phyloP scores from a whole-genome alignment of 2,888 invertebrate genomes.

The Cactoblastis cactorum region DNA sequence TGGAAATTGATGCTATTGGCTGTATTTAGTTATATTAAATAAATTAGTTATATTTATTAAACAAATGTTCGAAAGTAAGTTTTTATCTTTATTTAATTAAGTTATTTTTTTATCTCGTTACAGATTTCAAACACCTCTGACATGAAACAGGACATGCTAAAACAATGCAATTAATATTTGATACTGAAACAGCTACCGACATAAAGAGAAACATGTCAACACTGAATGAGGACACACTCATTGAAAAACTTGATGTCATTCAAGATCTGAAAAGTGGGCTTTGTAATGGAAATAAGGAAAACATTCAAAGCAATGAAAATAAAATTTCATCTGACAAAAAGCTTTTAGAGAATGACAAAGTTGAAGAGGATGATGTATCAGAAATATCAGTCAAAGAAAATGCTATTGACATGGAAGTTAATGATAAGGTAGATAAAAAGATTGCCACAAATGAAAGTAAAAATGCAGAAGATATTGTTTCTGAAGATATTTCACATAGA shows the following conservation, averaged over 20 bases:
- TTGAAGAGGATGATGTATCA: background rate
- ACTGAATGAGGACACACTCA: constrained; percentile 35
- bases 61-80: background rate
- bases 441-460: constrained; percentile 2
- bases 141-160: constrained; percentile 46
- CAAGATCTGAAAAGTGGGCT: constrained; percentile 32
- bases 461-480: background rate
- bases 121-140: constrained; percentile 33
- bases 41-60: no score
- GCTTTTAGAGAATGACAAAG: constrained; percentile 18
- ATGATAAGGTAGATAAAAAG: background rate
- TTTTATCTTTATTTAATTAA: constrained; percentile 1
- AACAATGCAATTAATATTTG: constrained; percentile 69
- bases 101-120: constrained; percentile 33
- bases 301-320: constrained; percentile 28
- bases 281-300: constrained; percentile 33
- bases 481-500: background rate
- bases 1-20: no score
- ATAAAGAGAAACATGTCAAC: constrained; percentile 54
- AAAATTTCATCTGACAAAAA: constrained; percentile 21
- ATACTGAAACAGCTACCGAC: constrained; percentile 43
- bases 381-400: background rate
- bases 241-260: constrained; percentile 37
- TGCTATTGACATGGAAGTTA: background rate
- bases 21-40: no score